Base-by-base conservation (phyloP, 2,888 invertebrate genomes). In the Neoscelio sp. region DNA sequence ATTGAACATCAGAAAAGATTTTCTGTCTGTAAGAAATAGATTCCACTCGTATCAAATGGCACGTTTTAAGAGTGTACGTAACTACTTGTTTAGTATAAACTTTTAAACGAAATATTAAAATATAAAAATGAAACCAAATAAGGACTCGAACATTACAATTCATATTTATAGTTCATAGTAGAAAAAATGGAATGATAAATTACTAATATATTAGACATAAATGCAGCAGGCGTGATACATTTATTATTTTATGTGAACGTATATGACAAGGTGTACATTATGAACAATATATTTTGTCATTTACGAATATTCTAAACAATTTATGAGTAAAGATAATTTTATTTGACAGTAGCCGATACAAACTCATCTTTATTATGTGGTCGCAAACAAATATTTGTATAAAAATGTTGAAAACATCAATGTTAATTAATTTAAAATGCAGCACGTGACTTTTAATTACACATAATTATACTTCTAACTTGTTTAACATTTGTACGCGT, bases 211-310 rank as follows among this genome's bases (percentile, higher is more conserved):
- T 62, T 33, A 71, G 26, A 54, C n/a, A 8, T 44, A 71, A 71
- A 71, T 42, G 52, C 26, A 71, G 13, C 38, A 42, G 23, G 30
- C 50, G 42, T 70, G 70, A 42, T 70, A 60, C 35, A 52, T 70
- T 70, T 70, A 70, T 70, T 70, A 70, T 40, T 35, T 38, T 60
- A 30, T 38, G 52, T 20, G n/a, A 17, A 10, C 50, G 10, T 40
- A 58, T 28, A 60, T 52, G 17, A 52, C 42, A 33, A 7, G 17
- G 13, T 8, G 33, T 2, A 13, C 15, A 5, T 54, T 54, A 38
- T 46, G 62, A 54, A 62, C 52, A 62, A 54, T 64, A 28, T 28
- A 35, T 38, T 64, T 46, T 20, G 15, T 48, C 48, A 54, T 64
- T 46, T 18, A 46, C 17, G 44, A 7, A n/a, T 30, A n/a, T n/a